A percentile compares a stretch with the other conserved stretches of the same genome.
These are phyloP conservation scores for Conus betulinus DNA, from an alignment of 1,140 invertebrate genomes.

Conservation along the genomic window DNA sequence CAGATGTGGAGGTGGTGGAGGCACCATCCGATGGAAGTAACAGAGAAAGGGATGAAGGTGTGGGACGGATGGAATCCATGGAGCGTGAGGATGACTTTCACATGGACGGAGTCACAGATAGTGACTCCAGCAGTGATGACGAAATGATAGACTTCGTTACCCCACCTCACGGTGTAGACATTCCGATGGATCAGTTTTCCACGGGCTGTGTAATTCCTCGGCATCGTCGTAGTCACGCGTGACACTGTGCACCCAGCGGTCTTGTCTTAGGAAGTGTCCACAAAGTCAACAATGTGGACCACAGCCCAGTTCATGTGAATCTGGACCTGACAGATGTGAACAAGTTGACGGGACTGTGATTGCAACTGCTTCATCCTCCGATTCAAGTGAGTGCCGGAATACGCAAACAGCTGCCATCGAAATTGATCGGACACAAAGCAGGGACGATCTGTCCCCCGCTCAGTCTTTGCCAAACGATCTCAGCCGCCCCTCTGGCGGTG, in stretches of 20 bases:
- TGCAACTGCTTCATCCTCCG: background rate
- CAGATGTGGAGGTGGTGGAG: background rate
- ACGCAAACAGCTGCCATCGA: background rate
- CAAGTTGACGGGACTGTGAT: background rate
- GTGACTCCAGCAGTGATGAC: constrained; percentile 15
- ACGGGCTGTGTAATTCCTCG: background rate
- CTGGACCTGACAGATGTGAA: background rate
- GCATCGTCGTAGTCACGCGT: background rate
- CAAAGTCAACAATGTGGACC: background rate
- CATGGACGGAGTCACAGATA: background rate
- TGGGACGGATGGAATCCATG: background rate
- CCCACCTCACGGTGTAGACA: background rate
- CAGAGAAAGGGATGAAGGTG: constrained; percentile 8
- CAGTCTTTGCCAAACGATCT: background rate
- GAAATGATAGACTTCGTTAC: background rate
- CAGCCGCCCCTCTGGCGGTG: background rate
- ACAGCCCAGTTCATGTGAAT: background rate
- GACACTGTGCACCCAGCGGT: background rate
- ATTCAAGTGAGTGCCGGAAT: too few relatives aligned
- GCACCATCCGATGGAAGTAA: background rate
- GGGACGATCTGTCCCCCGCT: background rate
- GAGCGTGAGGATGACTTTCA: background rate
- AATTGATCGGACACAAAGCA: background rate
- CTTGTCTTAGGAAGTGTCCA: background rate
- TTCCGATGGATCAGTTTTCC: background rate